Base-by-base conservation (phyloP, 2,113 vertebrate species). In the Syrmaticus mikado region DNA sequence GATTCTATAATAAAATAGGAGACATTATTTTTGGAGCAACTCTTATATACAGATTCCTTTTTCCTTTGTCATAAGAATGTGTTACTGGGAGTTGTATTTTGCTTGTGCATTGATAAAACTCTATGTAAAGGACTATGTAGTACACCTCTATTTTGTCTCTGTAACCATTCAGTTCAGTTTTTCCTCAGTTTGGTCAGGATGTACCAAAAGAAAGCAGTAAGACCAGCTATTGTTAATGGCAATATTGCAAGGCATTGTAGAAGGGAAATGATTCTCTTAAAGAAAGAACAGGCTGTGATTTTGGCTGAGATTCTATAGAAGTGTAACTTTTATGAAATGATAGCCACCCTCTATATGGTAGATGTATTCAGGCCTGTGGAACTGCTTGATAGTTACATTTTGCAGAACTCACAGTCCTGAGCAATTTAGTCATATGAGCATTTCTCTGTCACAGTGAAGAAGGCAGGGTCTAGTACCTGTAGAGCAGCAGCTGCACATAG, bases 51-150 rank as follows among this genome's bases (percentile, higher is more conserved):
- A 52, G 8, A 71, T 77, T 70, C 20, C 60, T 28, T 68, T 87
- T 85, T 93, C 92, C 85, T 82, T 90, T 89, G 62, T 55, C 48
- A 30, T 93, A 66, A 96, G 62, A 96, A 89, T 20, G 32, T 79
- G 84, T 38, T 48, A 79, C 66, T 70, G 67, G 53, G 32, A 58
- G 28, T 64, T 75, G 80, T 10, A 74, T 7, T 72, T 85, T 75
- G 74, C 22, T 48, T 41, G 40, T 82, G 71, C 46, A 67, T 24
- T 53, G 45, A 53, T 45, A 67, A 7, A 71, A 61, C n/a, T 55
- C 20, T 74, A 8, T 43, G n/a, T 40, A 77, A 73, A 77, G 34
- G 68, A 61, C 34, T 19, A 11, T 1, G n/a, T 19, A 50, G 70
- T 66, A 73, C 30, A 58, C 67, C 36, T 55, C 77, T 48, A 30